Evolutionary conservation across 2,888 invertebrate species (phyloP), one percentile per base, ranked within the genome.

Genomic region (Parasteatoda lunata): DNA sequence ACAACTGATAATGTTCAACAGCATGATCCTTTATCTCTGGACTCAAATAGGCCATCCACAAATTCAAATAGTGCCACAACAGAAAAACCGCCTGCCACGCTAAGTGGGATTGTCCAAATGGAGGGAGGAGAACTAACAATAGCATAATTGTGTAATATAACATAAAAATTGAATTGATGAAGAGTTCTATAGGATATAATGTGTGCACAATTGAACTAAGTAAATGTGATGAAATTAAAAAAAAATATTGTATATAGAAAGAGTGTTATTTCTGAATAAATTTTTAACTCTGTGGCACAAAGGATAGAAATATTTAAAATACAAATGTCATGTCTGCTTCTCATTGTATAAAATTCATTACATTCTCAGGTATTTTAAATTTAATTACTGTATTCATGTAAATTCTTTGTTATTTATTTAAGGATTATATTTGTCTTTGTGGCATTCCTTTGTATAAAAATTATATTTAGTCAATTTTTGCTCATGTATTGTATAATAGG

Each of bases 91-190:
- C 30, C 71, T 69, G 30, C 81, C 48, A 77, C 80, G n/a, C n/a
- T 72, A 54, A 76, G n/a, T 48, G 76, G 79, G 30, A 15, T 83
- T n/a, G 88, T 83, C 64, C 72, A 75, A 51, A 72, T 88, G 66
- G 89, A 89, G n/a, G 84, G 84, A 64, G 73, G 80, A 11, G 86
- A 89, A 80, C 78, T 89, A 78, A 82, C 84, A 71, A 85, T 87
- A 73, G 89, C 89, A 66, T 89, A 85, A 85, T 69, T 76, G 76
- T 75, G 77, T 85, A 80, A 80, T 13, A 13, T 79, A 64, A 49
- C 51, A 64, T 76, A 71, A 73, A 64, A 69, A 75, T 48, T 75
- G 54, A 65, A 70, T 45, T 79, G 65, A 15, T 52, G 73, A 84
- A 59, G 65, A 30, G 30, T 4, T 73, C 59, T 66, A 72, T 75